These are phyloP conservation scores for Pitta sordida DNA, from an alignment of 2,113 vertebrate genomes.

Conservation along the genomic window DNA sequence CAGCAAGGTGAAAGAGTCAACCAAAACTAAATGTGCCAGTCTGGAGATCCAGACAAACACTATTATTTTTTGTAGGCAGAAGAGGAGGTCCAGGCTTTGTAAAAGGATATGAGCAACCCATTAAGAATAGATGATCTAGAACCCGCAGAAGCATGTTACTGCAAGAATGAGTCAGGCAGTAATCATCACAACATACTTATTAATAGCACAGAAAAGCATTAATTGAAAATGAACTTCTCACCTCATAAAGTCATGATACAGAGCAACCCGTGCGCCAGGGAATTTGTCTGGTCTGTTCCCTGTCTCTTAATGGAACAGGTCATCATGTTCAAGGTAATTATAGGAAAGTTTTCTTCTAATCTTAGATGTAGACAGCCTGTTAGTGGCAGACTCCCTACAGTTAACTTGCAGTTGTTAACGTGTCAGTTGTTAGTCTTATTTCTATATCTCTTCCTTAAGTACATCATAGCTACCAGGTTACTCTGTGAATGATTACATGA, in stretches of 20 bases:
- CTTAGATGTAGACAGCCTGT: not conserved
- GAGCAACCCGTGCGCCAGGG: not conserved
- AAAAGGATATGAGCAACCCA: not conserved
- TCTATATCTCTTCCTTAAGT: not conserved
- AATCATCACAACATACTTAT: not conserved
- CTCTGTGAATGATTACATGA: not conserved
- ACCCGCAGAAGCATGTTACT: not conserved
- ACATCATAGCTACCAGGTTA: not conserved
- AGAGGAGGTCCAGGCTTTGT: not conserved
- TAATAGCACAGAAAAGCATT: not conserved
- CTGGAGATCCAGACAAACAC: not conserved
- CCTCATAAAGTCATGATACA: not conserved
- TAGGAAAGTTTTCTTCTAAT: not conserved
- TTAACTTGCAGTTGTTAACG: not conserved
- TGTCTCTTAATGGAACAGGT: not conserved
- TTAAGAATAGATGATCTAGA: not conserved
- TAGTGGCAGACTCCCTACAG: not conserved
- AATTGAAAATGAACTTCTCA: not conserved
- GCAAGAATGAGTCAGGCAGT: conserved; percentile 1
- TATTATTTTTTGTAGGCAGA: not conserved
- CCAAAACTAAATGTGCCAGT: not conserved
- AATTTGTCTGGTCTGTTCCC: not conserved
- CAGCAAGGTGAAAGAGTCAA: not conserved
- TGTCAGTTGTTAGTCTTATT: not conserved
- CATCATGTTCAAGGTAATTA: not conserved